Base-by-base conservation (phyloP, 2,797 vertebrate species). In the Sebastiscus tertius region DNA sequence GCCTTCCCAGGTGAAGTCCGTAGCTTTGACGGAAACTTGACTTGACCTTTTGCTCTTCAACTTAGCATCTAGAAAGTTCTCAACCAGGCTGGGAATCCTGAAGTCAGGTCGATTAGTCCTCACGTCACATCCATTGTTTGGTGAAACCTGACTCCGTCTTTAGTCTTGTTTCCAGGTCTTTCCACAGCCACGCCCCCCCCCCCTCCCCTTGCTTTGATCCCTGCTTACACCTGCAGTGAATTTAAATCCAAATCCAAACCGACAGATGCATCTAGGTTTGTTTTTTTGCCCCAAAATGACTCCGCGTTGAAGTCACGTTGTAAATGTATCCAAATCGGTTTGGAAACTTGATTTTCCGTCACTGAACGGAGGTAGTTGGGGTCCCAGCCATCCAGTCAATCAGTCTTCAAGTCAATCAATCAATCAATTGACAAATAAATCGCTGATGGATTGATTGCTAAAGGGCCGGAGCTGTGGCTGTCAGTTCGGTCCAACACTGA, bases 311-410 rank as follows among this genome's bases (percentile, higher is more conserved):
- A 80, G 62, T 84, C 67, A 52, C 2, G 3, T 63, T 34, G 46
- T 68, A 59, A 78, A 81, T 77, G 81, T 56, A 80, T 87, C 71
- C 78, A 56, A 63, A 79, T 81, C 33, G 61, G 70, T 86, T 88
- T 65, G 79, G 68, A 82, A 77, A 79, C 61, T 67, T 46, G 58
- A 76, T 83, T 72, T 75, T 74, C 14, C 12, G 73, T 85, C 87
- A 75, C 78, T 67, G 8, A 46, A 62, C 2, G 76, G 81, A 90
- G 90, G 88, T 88, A 84, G 82, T 80, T 9, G 77, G 88, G 87
- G 81, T 70, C 60, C 31, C 59, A 71, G 42, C 70, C 42, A 52
- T 69, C 58, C 78, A 77, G 54, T 33, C 9, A 24, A 60, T 70
- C 55, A 60, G 59, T 82, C 82, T 69, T 75, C 39, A 70, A 80